phyloP scores from a whole-genome alignment of 2,797 vertebrate genomes.

The Rousettus madagascariensis region DNA sequence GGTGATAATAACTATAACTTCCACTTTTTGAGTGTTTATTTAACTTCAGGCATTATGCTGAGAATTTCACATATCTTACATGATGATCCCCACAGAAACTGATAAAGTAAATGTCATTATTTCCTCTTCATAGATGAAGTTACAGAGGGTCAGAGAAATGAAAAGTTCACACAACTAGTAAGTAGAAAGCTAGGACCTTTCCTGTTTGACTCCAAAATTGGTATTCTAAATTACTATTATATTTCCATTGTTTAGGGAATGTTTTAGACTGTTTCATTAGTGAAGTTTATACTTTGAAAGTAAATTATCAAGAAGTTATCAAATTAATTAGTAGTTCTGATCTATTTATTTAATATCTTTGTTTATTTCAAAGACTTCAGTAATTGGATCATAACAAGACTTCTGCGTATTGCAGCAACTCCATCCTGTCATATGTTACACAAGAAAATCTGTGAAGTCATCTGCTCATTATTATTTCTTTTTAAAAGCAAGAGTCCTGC shows the following conservation, averaged over 20 bases:
- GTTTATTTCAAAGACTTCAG: constrained; percentile 91
- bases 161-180: not conserved
- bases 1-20: not conserved
- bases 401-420: constrained; percentile 92
- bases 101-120: not conserved
- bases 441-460: constrained; percentile 88
- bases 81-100: not conserved
- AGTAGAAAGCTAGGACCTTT: not conserved
- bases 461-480: constrained; percentile 93
- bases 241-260: not conserved
- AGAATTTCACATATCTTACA: constrained; percentile 31
- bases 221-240: constrained; percentile 15
- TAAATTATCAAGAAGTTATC: constrained; percentile 21
- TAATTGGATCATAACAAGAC: constrained; percentile 94
- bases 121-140: not conserved
- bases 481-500: constrained; percentile 90
- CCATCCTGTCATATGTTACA: constrained; percentile 92
- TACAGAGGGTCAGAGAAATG: constrained; percentile 35
- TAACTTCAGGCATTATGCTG: not conserved
- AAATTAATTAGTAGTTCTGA: not conserved
- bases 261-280: constrained; percentile 28
- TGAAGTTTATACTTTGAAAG: constrained; percentile 45
- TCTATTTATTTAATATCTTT: constrained; percentile 42
- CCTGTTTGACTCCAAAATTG: not conserved
- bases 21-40: constrained; percentile 38